These are phyloP conservation scores for Adelges cooleyi DNA, from an alignment of 1,140 invertebrate species.

Conservation along the genomic window DNA sequence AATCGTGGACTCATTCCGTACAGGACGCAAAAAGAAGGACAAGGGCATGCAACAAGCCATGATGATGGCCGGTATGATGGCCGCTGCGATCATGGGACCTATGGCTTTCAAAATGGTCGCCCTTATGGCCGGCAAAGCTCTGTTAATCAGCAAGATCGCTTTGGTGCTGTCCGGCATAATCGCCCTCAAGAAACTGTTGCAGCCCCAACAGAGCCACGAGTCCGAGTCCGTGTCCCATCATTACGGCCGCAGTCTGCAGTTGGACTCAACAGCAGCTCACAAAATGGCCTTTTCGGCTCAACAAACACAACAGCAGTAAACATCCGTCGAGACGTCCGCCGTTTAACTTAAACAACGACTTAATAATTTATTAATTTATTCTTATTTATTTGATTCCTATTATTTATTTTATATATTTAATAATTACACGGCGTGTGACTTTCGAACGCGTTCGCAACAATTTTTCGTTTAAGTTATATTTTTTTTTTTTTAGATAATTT, in stretches of 20 bases:
- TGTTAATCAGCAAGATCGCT: conserved; percentile 70
- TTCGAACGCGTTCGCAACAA: too few relatives aligned
- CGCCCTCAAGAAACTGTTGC: conserved; percentile 64
- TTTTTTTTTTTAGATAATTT: too few relatives aligned
- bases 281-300: conserved; percentile 61
- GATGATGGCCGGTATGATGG: conserved; percentile 59
- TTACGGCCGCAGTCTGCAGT: conserved; percentile 44
- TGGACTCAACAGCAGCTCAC: conserved; percentile 45
- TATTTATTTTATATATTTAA: too few relatives aligned
- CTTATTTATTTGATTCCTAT: too few relatives aligned
- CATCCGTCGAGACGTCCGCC: neutral
- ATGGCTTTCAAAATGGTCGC: conserved; percentile 64
- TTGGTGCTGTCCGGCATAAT: conserved; percentile 67
- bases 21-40: conserved; percentile 55
- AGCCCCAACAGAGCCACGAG: conserved; percentile 55
- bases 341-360: neutral
- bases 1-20: too few relatives aligned
- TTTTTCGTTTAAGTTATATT: too few relatives aligned
- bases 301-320: conserved; percentile 50
- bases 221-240: conserved; percentile 69
- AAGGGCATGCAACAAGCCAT: conserved; percentile 64
- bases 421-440: too few relatives aligned
- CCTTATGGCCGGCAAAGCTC: conserved; percentile 68
- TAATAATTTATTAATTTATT: neutral
- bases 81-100: conserved; percentile 59